Evolutionary conservation across 2,113 vertebrate species (phyloP).

Genomic region (Platichthys flesus): DNA sequence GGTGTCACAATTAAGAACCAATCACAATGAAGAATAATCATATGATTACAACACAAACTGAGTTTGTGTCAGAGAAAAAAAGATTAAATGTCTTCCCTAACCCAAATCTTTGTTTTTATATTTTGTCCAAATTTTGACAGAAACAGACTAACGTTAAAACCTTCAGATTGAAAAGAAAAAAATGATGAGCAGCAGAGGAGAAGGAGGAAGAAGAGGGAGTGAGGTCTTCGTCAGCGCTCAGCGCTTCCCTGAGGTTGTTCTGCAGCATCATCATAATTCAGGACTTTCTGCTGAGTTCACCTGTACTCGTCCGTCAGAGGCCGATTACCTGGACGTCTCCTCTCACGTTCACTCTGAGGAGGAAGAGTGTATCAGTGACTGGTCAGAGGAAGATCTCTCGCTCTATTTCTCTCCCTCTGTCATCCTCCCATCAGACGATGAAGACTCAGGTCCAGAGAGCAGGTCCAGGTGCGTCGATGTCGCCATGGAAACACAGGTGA

Average conservation of each 20-base stretch:
- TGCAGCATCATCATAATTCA: background rate
- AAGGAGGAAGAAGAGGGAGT: slow-evolving; percentile 55
- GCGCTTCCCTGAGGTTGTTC: slow-evolving; percentile 65
- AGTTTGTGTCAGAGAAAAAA: no score
- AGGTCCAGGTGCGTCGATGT: slow-evolving; percentile 85
- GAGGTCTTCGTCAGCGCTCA: slow-evolving; percentile 75
- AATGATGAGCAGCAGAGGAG: slow-evolving; percentile 26
- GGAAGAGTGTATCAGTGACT: slow-evolving; percentile 72
- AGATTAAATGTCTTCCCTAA: no score
- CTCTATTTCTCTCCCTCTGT: slow-evolving; percentile 68
- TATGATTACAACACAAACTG: no score
- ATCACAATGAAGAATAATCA: no score
- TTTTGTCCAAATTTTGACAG: no score
- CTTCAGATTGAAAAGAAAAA: background rate
- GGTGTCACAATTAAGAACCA: no score
- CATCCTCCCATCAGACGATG: slow-evolving; percentile 63
- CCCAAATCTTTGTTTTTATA: no score
- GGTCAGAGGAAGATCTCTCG: slow-evolving; percentile 76
- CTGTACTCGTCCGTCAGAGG: slow-evolving; percentile 12
- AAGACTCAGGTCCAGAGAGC: slow-evolving; percentile 74
- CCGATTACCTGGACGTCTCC: slow-evolving; percentile 74
- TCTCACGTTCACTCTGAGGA: slow-evolving; percentile 55
- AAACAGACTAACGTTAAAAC: background rate
- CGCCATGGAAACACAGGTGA: slow-evolving; percentile 79
- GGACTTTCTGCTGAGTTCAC: background rate